Evolutionary conservation across 2,113 vertebrate species (phyloP), one percentile per base, ranked within the genome.

Genomic region (Xiphias gladius): DNA sequence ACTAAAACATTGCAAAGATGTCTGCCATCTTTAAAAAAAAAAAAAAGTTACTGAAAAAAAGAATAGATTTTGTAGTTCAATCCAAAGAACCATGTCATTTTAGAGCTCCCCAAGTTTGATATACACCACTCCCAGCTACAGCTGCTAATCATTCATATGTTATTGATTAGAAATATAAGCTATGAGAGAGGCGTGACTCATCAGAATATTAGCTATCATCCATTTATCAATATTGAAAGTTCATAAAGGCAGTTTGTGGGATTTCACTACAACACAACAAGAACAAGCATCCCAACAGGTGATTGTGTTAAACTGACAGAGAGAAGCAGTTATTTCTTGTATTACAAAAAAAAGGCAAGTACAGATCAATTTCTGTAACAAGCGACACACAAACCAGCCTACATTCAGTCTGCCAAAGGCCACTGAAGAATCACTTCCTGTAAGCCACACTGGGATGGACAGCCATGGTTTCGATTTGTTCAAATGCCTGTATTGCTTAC

Each of bases 1-100:
- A 85, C 84, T 74, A 84, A 91, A 92, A 93, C 88, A 83, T 85
- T 86, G 88, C 86, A 90, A 90, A 92, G 84, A 90, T 83, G 83
- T 89, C 83, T 70, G 88, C 39, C 2, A 41, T 79, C 35, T 78
- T 84, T 52, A 52, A 70, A 66, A 87, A 77, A 35, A 77, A 35
- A 35, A 35, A 85, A 55, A 66, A 65, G n/a, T 82, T 67, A 84
- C 69, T 82, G 65, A 86, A 90, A 91, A 87, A 88, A 61, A 87
- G 82, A 35, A 63, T 74, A 86, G 85, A 84, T 77, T 91, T 78
- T 87, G 76, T 92, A 77, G 78, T 87, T 90, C 79, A 86, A 72
- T 93, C 87, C 86, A 91, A 93, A 87, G 84, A 92, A 82, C 81
- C 82, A 48, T 16, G 17, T 86, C 19, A 9, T 80, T 80, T 69